phyloP scores from a whole-genome alignment of 2,888 invertebrate species.

The Torymus tubicola region DNA sequence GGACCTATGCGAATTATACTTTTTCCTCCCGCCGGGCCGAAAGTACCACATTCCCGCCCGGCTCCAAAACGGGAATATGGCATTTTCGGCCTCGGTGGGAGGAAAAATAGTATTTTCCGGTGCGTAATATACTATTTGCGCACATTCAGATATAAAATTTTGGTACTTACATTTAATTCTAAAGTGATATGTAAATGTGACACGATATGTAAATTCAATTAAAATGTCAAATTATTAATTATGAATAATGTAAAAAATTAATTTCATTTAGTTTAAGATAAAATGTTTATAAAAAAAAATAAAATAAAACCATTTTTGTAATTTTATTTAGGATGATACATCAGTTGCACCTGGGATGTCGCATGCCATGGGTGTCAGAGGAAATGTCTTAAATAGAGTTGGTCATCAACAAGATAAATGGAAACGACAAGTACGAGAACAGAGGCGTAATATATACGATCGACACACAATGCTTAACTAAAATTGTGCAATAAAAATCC shows the following conservation, averaged over 20 bases:
- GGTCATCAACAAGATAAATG: constrained; percentile 98
- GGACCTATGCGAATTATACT: too few species aligned
- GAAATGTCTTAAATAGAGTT: constrained; percentile 92
- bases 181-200: too few species aligned
- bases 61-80: too few species aligned
- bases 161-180: too few species aligned
- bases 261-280: neutral
- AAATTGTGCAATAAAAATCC: constrained; percentile 63
- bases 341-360: constrained; percentile 81
- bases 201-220: too few species aligned
- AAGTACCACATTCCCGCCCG: too few species aligned
- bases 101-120: too few species aligned
- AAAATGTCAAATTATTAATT: neutral
- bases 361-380: constrained; percentile 87
- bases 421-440: constrained; percentile 97
- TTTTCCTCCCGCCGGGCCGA: too few species aligned
- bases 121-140: too few species aligned
- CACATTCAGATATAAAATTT: too few species aligned
- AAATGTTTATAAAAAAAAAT: constrained; percentile 25
- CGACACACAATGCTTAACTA: constrained; percentile 98
- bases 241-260: constrained; percentile 16
- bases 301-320: constrained; percentile 23
- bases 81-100: too few species aligned
- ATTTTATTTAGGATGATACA: constrained; percentile 79
- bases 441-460: constrained; percentile 96